These are phyloP conservation scores for Saturnia japonica DNA, from an alignment of 2,888 invertebrate genomes.

Conservation along the genomic window DNA sequence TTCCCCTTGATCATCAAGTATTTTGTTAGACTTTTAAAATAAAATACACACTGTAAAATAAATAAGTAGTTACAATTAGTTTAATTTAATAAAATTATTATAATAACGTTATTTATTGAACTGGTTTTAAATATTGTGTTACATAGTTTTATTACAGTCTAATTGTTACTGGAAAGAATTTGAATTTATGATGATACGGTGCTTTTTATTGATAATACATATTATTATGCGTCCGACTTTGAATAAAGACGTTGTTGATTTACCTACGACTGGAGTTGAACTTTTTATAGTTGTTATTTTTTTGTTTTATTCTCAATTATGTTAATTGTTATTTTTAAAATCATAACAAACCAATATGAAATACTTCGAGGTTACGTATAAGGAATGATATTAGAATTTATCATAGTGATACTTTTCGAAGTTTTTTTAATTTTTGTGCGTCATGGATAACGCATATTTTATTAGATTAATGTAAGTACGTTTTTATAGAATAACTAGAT, in stretches of 20 bases:
- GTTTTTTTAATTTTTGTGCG: neutral
- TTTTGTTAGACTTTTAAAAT: no score
- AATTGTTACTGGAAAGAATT: conserved; percentile 16
- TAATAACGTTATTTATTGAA: conserved; percentile 10
- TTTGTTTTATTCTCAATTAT: conserved; percentile 5
- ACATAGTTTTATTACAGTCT: conserved; percentile 16
- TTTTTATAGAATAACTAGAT: no score
- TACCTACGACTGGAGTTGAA: neutral
- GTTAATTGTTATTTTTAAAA: neutral
- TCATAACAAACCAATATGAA: neutral
- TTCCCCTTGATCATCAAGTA: no score
- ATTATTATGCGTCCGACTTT: conserved; percentile 6
- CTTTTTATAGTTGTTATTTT: neutral
- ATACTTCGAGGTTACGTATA: neutral
- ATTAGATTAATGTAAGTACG: no score
- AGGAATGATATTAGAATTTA: neutral
- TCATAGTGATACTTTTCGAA: neutral
- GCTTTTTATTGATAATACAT: conserved; percentile 6
- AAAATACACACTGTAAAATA: neutral
- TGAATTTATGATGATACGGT: conserved; percentile 6
- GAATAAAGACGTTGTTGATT: neutral
- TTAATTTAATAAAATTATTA: conserved; percentile 14
- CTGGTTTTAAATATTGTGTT: neutral
- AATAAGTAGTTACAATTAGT: neutral
- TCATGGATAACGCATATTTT: neutral